Evolutionary conservation across 2,888 invertebrate genomes (phyloP), one percentile per base, ranked within the genome.

Genomic region (Dioctria linearis): DNA sequence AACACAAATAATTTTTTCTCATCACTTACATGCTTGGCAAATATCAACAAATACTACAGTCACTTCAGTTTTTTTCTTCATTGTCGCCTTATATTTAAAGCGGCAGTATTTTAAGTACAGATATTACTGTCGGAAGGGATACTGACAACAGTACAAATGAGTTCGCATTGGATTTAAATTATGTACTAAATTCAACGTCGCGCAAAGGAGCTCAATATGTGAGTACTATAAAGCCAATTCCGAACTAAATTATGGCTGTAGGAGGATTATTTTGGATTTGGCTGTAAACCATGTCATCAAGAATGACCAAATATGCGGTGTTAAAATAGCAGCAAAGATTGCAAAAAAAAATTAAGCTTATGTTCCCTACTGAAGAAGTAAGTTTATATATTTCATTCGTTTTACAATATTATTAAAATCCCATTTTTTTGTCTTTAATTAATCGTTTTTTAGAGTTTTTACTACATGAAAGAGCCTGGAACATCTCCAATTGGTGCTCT

Each of bases 301-400:
- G 2, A 11, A 59, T 13, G 59, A 59, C 13, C 5, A 8, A 59
- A 59, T 5, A 11, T 13, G n/a, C 3, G 11, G 25, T 25, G 13
- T 59, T 11, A 11, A 59, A 59, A 13, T 8, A 3, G 59, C 2
- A 5, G 13, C 2, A 59, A 25, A n/a, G 1, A 11, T 3, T 11
- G 5, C 2, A 5, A 8, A 59, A 59, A n/a, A n/a, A 59, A 59
- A 59, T 59, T 59, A 25, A 13, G 25, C 4, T 13, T n/a, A n/a
- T n/a, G 4, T 59, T 59, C 11, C n/a, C 59, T 25, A 59, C n/a
- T 2, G 59, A 59, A 25, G 59, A 59, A 59, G 59, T 59, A 59
- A 59, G n/a, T 59, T 59, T 59, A 25, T 25, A 25, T 25, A 25
- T 25, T 25, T 25, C 25, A 25, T 25, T 25, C 25, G 25, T 25